Base-by-base conservation (phyloP, 2,797 vertebrate genomes). In the Australoheros facetus region DNA sequence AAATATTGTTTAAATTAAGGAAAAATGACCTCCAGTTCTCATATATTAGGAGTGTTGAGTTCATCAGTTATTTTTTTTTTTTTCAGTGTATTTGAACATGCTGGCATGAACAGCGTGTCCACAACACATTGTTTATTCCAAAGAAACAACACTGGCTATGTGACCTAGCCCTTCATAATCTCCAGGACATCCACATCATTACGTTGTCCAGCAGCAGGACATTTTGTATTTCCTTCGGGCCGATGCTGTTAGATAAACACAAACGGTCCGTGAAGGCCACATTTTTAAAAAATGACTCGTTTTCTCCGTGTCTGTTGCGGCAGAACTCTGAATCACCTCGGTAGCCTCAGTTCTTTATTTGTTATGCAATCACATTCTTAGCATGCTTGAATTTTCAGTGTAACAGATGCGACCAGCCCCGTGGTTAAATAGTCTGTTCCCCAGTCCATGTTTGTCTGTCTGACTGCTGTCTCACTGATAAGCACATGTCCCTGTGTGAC, bases 391-490 rank as follows among this genome's bases (percentile, higher is more conserved):
- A 75, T 85, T 84, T 90, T 80, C 69, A 73, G 79, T 39, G 72
- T 76, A 89, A 85, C 87, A 91, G 89, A 93, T 87, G 91, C 55
- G 69, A 79, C 72, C 72, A 48, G 81, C 88, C 85, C 78, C 75
- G 21, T 82, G 77, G 85, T 91, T 91, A 79, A 80, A 87, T 81
- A 83, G 80, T 82, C 83, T 81, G 84, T 79, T 88, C 84, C 85
- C 74, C 70, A 7, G 6, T 57, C 80, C 82, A 23, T 90, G 78
- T 92, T 88, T 89, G 90, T 85, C 82, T 87, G 85, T 87, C 84
- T 91, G 85, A 83, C 89, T 89, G 89, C 87, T 77, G 87, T 81
- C 81, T 88, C 73, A 2, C 81, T 91, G 87, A 88, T 91, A 88
- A 91, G 84, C 75, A 83, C 57, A 64, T 81, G 85, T 89, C 90